Base-by-base conservation (phyloP, 1,140 invertebrate genomes). In the Hirudo medicinalis region DNA sequence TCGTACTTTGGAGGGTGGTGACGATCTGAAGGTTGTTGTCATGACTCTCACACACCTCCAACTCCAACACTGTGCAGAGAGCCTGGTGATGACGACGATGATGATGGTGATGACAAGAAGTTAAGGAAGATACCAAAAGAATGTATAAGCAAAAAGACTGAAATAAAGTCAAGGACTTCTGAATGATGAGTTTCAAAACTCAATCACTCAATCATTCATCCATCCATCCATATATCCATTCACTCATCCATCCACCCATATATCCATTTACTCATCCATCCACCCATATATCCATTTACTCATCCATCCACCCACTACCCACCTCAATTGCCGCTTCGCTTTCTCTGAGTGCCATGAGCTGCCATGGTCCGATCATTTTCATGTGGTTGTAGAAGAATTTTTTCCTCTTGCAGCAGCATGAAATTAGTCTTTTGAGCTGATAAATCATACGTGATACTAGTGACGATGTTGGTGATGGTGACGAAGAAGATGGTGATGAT, bases 51-150 rank as follows among this genome's bases (percentile, higher is more conserved):
- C 89, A 78, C 27, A 89, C 79, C 77, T 90, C 87, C 86, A 89
- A 88, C 81, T 92, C 91, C 53, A 92, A 80, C 87, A 91, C 90
- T 53, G 89, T 83, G 80, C 89, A 90, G 32, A 92, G 83, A 5
- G 87, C 86, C 78, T 90, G 20, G 85, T 86, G 15, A 85, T 86
- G 5, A 85, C 83, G 57, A 63, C 8, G 57, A 63, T 63, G 57
- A 25, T 63, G 22, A 22, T 63, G 29, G 8, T 22, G 57, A 19
- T 63, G 57, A 63, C 4, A 8, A 22, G 4, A 15, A 27, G 57
- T 8, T 1, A 63, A 63, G 2, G 29, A 32, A 63, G 29, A 25
- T 11, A 22, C 22, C 6, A 63, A 8, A 63, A 25, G 13, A 22
- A 49, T 2, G 9, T 49, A 13, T 5, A 2, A 6, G 2, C 6